Conservation (phyloP, 2,888 invertebrate species). For the Lordiphosa andalusiaca region DNA sequence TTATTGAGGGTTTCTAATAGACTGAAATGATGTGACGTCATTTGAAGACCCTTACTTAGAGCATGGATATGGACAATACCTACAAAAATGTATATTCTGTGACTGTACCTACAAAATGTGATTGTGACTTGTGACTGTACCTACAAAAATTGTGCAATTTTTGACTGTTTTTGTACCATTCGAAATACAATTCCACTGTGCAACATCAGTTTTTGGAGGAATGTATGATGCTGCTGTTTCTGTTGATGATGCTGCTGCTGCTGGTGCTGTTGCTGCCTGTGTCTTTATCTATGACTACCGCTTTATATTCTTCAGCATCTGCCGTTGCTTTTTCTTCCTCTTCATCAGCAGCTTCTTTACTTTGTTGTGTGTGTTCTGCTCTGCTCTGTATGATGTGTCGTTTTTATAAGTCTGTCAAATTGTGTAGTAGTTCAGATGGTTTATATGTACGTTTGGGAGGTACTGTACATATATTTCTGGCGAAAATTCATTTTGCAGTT, state of each 20-base stretch:
- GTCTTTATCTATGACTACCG: slow-evolving; percentile 60
- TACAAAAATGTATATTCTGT: too few species aligned
- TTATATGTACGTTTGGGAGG: too few species aligned
- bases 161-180: too few species aligned
- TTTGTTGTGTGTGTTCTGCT: slow-evolving; percentile 34
- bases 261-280: slow-evolving; percentile 30
- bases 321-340: slow-evolving; percentile 42
- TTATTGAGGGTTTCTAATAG: too few species aligned
- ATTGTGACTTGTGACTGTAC: too few species aligned
- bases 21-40: too few species aligned
- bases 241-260: slow-evolving; percentile 19
- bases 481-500: slow-evolving; percentile 73
- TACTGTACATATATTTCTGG: slow-evolving; percentile 57
- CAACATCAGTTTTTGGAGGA: too few species aligned
- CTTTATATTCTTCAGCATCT: slow-evolving; percentile 45
- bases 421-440: slow-evolving; percentile 47
- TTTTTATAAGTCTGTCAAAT: slow-evolving; percentile 72
- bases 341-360: slow-evolving; percentile 34
- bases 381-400: slow-evolving; percentile 40
- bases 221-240: slow-evolving; percentile 15
- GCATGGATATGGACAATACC: too few species aligned
- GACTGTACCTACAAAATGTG: too few species aligned
- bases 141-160: too few species aligned
- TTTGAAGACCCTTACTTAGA: too few species aligned
- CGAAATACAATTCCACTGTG: too few species aligned